Evolutionary conservation across 2,113 vertebrate species (phyloP).

Genomic region (Heterotis niloticus): DNA sequence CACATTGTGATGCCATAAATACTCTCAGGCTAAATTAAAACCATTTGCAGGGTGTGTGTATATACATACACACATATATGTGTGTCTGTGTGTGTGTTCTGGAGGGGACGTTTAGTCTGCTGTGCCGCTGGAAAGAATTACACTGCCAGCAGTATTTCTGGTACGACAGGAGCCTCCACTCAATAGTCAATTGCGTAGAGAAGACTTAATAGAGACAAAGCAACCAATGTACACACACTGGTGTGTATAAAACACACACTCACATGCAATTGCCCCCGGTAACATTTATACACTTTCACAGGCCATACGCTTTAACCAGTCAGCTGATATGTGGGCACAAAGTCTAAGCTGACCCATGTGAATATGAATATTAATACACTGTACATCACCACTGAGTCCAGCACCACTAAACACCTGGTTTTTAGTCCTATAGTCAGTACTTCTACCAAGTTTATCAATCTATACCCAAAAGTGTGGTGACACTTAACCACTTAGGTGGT

Average conservation of each 20-base stretch:
- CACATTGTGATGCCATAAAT: no score
- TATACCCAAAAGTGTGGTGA: no score
- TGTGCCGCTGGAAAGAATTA: constrained; percentile 56
- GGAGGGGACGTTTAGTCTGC: constrained; percentile 41
- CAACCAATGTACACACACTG: constrained; percentile 37
- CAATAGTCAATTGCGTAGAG: not conserved
- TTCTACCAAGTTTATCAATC: no score
- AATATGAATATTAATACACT: constrained; percentile 45
- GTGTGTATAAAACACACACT: constrained; percentile 13
- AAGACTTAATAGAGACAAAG: constrained; percentile 1
- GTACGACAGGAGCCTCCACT: no score
- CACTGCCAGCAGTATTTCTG: constrained; percentile 63
- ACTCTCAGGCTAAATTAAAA: no score
- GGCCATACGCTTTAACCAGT: constrained; percentile 50
- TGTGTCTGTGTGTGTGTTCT: no score
- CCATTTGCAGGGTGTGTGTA: no score
- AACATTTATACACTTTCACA: constrained; percentile 36
- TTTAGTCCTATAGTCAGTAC: no score
- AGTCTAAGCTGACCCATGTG: constrained; percentile 34
- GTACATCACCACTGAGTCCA: no score
- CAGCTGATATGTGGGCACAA: constrained; percentile 50
- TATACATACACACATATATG: no score
- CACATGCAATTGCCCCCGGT: constrained; percentile 37
- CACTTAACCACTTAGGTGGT: no score
- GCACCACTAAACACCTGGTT: no score